Conservation (phyloP, 1,140 invertebrate genomes). For the Drosophila asahinai region DNA sequence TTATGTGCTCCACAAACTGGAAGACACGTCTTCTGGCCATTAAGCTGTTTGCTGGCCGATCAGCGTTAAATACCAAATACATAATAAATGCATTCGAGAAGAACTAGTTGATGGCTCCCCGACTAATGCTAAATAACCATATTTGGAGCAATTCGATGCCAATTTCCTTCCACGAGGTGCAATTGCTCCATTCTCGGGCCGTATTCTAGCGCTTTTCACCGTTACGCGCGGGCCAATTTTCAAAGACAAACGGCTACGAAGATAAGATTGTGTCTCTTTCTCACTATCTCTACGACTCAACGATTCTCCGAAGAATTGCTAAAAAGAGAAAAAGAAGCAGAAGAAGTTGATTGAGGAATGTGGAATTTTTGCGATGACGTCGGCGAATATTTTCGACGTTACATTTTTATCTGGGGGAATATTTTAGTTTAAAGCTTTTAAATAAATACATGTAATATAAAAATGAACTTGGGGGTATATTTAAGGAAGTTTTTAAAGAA, state of each 20-base stretch:
- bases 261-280: slow-evolving; percentile 33
- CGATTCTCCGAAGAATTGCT: background rate
- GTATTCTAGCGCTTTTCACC: slow-evolving; percentile 15
- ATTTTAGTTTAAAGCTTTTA: background rate
- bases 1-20: slow-evolving; percentile 25
- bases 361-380: slow-evolving; percentile 55
- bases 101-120: slow-evolving; percentile 31
- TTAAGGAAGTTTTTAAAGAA: background rate
- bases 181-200: slow-evolving; percentile 25
- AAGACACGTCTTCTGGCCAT: slow-evolving; percentile 36
- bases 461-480: background rate
- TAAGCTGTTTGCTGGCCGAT: slow-evolving; percentile 9
- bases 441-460: too few species aligned
- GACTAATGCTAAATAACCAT: slow-evolving; percentile 31
- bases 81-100: slow-evolving; percentile 25
- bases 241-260: slow-evolving; percentile 18
- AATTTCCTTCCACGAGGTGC: slow-evolving; percentile 38
- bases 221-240: slow-evolving; percentile 25
- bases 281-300: slow-evolving; percentile 8
- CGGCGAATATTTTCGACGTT: slow-evolving; percentile 40
- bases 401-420: background rate
- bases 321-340: slow-evolving; percentile 4
- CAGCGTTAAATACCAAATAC: slow-evolving; percentile 36
- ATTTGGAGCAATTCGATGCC: slow-evolving; percentile 38
- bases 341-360: slow-evolving; percentile 26